A percentile compares a stretch with the other conserved stretches of the same genome.
These are phyloP conservation scores for Callipepla squamata DNA, from an alignment of 2,113 vertebrate genomes.

Conservation along the genomic window DNA sequence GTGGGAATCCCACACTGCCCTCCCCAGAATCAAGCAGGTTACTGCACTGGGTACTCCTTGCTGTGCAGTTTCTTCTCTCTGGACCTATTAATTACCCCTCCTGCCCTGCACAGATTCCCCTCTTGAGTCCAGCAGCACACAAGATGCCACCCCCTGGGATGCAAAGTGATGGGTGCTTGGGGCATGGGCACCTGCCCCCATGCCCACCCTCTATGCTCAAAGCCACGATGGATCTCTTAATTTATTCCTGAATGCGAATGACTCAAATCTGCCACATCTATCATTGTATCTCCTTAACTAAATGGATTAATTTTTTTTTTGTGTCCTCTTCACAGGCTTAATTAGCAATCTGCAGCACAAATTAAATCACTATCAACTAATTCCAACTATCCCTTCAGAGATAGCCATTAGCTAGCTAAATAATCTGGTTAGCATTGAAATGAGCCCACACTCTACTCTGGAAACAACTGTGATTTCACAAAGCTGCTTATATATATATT, in stretches of 20 bases:
- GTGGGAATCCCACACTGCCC: neutral
- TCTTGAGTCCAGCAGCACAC: neutral
- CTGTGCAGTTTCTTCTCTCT: neutral
- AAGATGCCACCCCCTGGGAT: neutral
- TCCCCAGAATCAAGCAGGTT: neutral
- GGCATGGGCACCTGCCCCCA: fast-evolving
- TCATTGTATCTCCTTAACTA: constrained; percentile 64
- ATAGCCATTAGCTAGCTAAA: constrained; percentile 44
- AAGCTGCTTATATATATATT: neutral
- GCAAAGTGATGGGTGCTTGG: neutral
- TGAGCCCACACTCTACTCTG: neutral
- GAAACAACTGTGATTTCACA: neutral
- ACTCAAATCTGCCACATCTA: constrained; percentile 14
- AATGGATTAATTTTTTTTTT: constrained; percentile 54
- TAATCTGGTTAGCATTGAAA: constrained; percentile 72
- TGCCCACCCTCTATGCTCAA: fast-evolving
- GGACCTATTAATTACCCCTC: neutral
- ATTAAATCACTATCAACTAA: constrained; percentile 73
- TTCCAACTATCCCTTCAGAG: constrained; percentile 67
- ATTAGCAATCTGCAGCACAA: constrained; percentile 72
- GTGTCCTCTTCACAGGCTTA: constrained; percentile 57
- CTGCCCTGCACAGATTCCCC: neutral
- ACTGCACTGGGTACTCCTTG: neutral
- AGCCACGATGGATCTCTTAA: neutral
- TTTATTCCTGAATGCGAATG: neutral